Conservation (phyloP, 2,888 invertebrate genomes). For the Brachypterus glaber region DNA sequence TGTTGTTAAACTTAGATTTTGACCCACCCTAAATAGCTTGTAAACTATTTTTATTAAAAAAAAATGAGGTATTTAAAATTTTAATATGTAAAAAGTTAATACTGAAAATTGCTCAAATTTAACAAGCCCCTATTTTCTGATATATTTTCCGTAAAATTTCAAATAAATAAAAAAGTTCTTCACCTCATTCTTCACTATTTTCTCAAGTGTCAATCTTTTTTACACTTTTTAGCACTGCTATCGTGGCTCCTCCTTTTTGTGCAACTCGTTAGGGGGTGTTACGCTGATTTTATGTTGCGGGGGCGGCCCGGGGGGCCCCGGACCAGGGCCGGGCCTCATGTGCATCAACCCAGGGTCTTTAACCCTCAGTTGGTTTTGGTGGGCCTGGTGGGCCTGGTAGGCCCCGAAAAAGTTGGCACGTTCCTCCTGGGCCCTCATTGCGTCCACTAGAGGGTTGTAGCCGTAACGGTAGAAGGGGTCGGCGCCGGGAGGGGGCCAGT, state of each 20-base stretch:
- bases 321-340: constrained; percentile 45
- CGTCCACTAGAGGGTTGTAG: constrained; percentile 72
- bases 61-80: too few relatives aligned
- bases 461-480: constrained; percentile 55
- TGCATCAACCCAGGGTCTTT: constrained; percentile 50
- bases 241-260: constrained; percentile 55
- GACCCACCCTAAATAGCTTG: too few relatives aligned
- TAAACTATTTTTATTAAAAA: too few relatives aligned
- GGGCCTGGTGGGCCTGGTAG: constrained; percentile 38
- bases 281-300: too few relatives aligned
- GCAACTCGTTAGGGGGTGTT: constrained; percentile 35
- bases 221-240: too few relatives aligned
- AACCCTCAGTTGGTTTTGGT: constrained; percentile 31
- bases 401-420: constrained; percentile 70
- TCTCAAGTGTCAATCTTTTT: too few relatives aligned
- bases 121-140: too few relatives aligned
- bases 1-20: too few relatives aligned
- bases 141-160: too few relatives aligned
- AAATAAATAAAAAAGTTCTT: background rate
- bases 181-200: background rate
- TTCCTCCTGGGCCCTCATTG: constrained; percentile 67
- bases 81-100: too few relatives aligned
- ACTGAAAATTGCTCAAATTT: too few relatives aligned
- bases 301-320: constrained; percentile 43
- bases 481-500: constrained; percentile 39